phyloP scores from a whole-genome alignment of 2,888 invertebrate species.

The Nowickia ferox region DNA sequence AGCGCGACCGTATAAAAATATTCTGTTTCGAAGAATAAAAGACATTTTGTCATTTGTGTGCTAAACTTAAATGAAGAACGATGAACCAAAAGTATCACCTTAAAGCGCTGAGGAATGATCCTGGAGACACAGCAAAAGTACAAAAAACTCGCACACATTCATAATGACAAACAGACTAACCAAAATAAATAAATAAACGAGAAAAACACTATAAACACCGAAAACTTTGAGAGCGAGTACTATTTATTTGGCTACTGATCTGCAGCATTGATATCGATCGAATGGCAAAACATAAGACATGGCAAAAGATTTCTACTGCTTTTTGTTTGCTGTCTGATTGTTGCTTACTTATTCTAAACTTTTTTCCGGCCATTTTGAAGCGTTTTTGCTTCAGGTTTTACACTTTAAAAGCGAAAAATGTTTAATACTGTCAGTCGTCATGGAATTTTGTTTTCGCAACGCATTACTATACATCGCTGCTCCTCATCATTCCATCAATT shows the following conservation, averaged over 20 bases:
- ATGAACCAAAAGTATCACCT: conserved; percentile 72
- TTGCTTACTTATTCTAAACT: conserved; percentile 40
- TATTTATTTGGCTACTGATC: conserved; percentile 57
- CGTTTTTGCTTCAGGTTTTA: conserved; percentile 57
- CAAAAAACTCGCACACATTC: not conserved
- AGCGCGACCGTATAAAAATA: conserved; percentile 84
- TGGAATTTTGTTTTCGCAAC: conserved; percentile 79
- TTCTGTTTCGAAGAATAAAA: conserved; percentile 80
- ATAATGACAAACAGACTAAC: conserved; percentile 12
- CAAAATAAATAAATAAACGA: not conserved
- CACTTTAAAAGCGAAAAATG: conserved; percentile 69
- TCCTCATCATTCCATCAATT: conserved; percentile 72
- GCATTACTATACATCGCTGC: conserved; percentile 73
- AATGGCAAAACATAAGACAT: conserved; percentile 65
- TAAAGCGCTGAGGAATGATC: conserved; percentile 61
- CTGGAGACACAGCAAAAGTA: conserved; percentile 36
- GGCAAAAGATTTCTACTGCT: conserved; percentile 53
- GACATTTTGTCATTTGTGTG: conserved; percentile 72
- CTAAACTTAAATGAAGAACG: conserved; percentile 57
- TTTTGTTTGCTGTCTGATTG: conserved; percentile 46
- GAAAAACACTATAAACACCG: conserved; percentile 9
- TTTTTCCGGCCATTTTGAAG: conserved; percentile 46
- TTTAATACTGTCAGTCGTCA: conserved; percentile 81
- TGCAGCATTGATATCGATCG: conserved; percentile 65
- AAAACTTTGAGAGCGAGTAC: conserved; percentile 62